Percentiles rank a stretch among this genome's conserved stretches.
These are phyloP conservation scores for Drosophila emarginata DNA, from an alignment of 2,888 invertebrate genomes.

Conservation along the genomic window DNA sequence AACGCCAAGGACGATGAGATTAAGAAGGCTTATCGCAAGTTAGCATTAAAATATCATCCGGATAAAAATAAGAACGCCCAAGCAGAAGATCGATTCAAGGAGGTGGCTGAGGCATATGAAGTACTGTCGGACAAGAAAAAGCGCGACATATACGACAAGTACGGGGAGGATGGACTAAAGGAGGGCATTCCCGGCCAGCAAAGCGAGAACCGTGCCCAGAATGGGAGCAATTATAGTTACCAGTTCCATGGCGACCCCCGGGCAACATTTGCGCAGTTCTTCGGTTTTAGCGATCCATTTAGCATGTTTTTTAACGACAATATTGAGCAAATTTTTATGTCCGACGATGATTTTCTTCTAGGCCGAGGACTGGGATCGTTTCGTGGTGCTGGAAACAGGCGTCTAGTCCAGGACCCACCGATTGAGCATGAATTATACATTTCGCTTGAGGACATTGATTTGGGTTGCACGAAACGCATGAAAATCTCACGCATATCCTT, in stretches of 20 bases:
- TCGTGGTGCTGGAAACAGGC: not conserved
- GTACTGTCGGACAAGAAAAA: constrained; percentile 97
- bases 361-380: constrained; percentile 82
- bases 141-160: constrained; percentile 95
- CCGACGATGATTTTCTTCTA: constrained; percentile 84
- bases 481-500: constrained; percentile 96
- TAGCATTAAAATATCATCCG: constrained; percentile 98
- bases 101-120: constrained; percentile 98
- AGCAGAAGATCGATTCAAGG: constrained; percentile 97
- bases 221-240: constrained; percentile 84
- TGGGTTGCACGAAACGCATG: constrained; percentile 98
- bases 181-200: constrained; percentile 85
- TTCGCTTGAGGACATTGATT: constrained; percentile 94
- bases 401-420: constrained; percentile 92
- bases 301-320: constrained; percentile 91
- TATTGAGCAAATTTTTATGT: constrained; percentile 92
- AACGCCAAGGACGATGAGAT: constrained; percentile 97
- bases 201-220: constrained; percentile 84
- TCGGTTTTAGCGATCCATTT: constrained; percentile 96
- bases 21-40: constrained; percentile 96
- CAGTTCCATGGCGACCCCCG: constrained; percentile 96
- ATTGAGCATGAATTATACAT: constrained; percentile 96
- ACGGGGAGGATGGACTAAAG: constrained; percentile 95
- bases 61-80: constrained; percentile 97
- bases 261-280: constrained; percentile 98